phyloP scores from a whole-genome alignment of 2,888 invertebrate species.

The Caenorhabditis sp. region DNA sequence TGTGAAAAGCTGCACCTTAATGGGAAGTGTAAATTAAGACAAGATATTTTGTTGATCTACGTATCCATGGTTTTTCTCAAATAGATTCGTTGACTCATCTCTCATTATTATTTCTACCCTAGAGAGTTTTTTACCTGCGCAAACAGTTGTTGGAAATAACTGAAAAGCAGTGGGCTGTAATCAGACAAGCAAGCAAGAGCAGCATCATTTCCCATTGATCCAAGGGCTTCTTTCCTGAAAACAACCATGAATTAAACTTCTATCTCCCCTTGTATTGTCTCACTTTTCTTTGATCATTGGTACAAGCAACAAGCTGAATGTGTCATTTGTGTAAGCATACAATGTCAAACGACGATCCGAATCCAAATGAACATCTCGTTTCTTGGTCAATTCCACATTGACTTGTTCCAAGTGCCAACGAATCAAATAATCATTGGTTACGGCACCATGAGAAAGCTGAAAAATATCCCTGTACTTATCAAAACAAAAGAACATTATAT shows the following conservation, averaged over 20 bases:
- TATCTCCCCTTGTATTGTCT: not conserved
- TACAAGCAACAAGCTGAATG: constrained; percentile 88
- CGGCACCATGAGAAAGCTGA: constrained; percentile 69
- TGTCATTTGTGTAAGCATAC: constrained; percentile 93
- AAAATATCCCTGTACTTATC: constrained; percentile 5
- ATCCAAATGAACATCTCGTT: constrained; percentile 67
- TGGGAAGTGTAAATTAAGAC: no score
- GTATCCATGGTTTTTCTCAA: no score
- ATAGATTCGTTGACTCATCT: no score
- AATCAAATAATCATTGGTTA: constrained; percentile 70
- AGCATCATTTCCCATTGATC: constrained; percentile 99
- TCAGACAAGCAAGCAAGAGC: constrained; percentile 94
- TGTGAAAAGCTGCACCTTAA: no score
- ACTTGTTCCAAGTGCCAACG: constrained; percentile 58
- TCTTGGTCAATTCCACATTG: constrained; percentile 40
- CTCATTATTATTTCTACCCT: no score
- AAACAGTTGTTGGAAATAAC: constrained; percentile 98
- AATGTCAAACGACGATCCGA: constrained; percentile 86
- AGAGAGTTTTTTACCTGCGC: constrained; percentile 81
- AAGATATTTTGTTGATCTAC: no score
- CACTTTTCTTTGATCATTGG: constrained; percentile 96
- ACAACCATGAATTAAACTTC: not conserved
- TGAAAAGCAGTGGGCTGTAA: constrained; percentile 92
- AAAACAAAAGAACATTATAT: not conserved
- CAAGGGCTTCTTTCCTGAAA: constrained; percentile 91